These are phyloP conservation scores for Sarcophaga rosellei DNA, from an alignment of 2,888 invertebrate species.

Conservation along the genomic window DNA sequence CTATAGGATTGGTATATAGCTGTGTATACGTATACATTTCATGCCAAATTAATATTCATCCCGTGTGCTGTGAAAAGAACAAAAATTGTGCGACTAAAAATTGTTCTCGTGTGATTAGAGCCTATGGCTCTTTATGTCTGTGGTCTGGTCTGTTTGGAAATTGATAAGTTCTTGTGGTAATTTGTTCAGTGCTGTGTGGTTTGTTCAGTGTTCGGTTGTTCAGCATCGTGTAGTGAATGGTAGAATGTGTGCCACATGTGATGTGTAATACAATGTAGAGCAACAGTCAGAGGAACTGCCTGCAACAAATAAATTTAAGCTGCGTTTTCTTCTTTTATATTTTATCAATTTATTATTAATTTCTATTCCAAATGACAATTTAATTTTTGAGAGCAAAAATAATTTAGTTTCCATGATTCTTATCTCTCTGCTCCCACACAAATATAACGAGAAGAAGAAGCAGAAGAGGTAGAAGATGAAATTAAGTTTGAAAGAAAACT, in stretches of 20 bases:
- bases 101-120: too few species aligned
- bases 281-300: too few species aligned
- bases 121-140: background rate
- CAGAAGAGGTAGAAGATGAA: too few species aligned
- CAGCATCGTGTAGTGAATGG: background rate
- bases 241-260: background rate
- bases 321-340: background rate
- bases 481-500: too few species aligned
- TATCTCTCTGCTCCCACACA: background rate
- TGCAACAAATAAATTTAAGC: background rate
- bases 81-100: too few species aligned
- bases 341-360: background rate
- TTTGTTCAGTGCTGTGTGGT: conserved; percentile 16
- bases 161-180: conserved; percentile 45
- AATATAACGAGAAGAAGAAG: background rate
- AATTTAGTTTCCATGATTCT: background rate
- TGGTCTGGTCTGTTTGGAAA: conserved; percentile 37
- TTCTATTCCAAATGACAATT: background rate
- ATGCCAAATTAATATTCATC: too few species aligned
- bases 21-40: too few species aligned
- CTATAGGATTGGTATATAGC: too few species aligned
- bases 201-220: background rate
- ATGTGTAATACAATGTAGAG: background rate
- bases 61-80: too few species aligned
- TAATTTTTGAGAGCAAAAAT: background rate